These are phyloP conservation scores for Myrmophylax atrothorax DNA, from an alignment of 2,113 vertebrate species.

Conservation along the genomic window DNA sequence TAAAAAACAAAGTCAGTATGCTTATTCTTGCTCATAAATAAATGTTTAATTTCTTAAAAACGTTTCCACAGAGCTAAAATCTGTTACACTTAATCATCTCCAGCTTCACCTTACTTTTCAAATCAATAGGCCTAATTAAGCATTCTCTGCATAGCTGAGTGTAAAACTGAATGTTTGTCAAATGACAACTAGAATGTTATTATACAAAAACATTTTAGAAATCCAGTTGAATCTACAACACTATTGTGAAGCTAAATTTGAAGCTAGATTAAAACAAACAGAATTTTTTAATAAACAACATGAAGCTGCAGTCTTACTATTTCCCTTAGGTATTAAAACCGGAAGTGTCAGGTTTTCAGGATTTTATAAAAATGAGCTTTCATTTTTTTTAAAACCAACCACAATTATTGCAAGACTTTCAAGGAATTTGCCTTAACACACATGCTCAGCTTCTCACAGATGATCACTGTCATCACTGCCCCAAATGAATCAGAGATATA, in stretches of 20 bases:
- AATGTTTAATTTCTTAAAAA: neutral
- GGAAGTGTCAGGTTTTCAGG: neutral
- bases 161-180: neutral
- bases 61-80: neutral
- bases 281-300: neutral
- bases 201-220: neutral
- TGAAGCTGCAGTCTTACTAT: neutral
- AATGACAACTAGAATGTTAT: neutral
- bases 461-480: neutral
- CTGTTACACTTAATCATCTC: constrained; percentile 47
- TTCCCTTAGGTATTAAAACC: neutral
- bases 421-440: neutral
- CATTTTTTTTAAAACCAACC: neutral
- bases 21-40: neutral
- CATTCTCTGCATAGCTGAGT: neutral
- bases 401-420: neutral
- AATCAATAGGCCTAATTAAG: constrained; percentile 18
- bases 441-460: neutral
- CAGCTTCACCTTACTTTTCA: constrained; percentile 52
- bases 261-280: neutral
- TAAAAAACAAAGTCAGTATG: neutral
- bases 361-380: neutral
- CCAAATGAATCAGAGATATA: neutral
- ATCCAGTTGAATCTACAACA: neutral
- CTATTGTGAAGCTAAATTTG: neutral